phyloP scores from a whole-genome alignment of 92 coral and sea anemone species.

The Zoanthus gigantus region DNA sequence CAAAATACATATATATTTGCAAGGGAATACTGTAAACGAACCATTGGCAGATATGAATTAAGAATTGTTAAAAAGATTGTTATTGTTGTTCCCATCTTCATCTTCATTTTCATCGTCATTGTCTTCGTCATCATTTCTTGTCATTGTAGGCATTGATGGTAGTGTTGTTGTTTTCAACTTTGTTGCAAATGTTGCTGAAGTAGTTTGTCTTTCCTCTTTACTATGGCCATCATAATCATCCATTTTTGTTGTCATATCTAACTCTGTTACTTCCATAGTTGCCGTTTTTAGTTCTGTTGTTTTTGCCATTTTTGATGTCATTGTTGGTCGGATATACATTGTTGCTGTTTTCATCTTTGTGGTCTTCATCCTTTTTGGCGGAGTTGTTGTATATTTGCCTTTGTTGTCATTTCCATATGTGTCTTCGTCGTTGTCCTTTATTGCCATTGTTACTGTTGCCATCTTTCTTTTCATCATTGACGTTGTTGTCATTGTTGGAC shows the following conservation, averaged over 20 bases:
- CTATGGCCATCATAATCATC: neutral
- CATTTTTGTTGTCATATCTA: neutral
- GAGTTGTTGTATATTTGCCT: neutral
- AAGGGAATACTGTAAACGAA: no score
- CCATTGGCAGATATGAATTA: neutral
- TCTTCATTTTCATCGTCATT: neutral
- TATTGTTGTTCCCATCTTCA: neutral
- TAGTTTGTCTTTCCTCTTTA: neutral
- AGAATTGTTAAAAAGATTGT: slow-evolving; percentile 5
- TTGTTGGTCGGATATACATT: neutral
- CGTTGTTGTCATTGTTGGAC: neutral
- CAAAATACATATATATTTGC: no score
- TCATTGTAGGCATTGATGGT: neutral
- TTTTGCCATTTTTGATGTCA: neutral
- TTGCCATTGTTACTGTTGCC: neutral
- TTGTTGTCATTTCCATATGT: neutral
- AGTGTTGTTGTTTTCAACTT: neutral
- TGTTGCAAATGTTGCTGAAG: neutral
- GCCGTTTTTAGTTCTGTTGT: neutral
- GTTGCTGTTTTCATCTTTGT: neutral
- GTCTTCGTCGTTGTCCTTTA: neutral
- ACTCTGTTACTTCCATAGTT: neutral
- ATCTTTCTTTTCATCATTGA: neutral
- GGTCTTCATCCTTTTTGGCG: neutral
- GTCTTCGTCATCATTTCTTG: neutral